Base-by-base conservation (phyloP, 2,888 invertebrate genomes). In the Omphaloscelis lunosa region DNA sequence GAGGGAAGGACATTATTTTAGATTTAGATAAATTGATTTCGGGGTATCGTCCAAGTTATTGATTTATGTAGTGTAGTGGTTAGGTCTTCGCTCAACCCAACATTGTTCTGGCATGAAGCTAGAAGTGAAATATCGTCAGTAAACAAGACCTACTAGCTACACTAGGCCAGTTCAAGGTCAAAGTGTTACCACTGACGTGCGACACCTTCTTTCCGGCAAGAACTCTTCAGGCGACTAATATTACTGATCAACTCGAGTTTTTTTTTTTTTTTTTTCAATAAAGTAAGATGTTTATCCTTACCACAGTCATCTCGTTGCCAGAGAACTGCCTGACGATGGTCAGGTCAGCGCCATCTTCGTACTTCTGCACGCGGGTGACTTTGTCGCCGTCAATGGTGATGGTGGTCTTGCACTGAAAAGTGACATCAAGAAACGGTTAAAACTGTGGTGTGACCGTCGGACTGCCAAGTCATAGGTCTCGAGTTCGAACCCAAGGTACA, bases 231-330 rank as follows among this genome's bases (percentile, higher is more conserved):
- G 39, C 3, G 27, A 41, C 20, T 41, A 6, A 17, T 11, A n/a
- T 4, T n/a, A 41, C 41, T 41, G 41, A 11, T 11, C 11, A 20
- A 11, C 1, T 45, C 45, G 20, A 45, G 20, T 27, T 45, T 45
- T 20, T 29, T 15, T 9, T n/a, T n/a, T n/a, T n/a, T n/a, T n/a
- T n/a, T n/a, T n/a, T n/a, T n/a, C n/a, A n/a, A n/a, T 53, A 67
- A 67, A 29, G n/a, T 29, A 53, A 11, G 9, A 34, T 51, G 8
- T 20, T n/a, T 27, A 0, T 68, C 17, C 91, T 86, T 88, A 93
- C 93, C 89, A 91, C 87, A 68, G 87, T 84, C 23, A 93, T 79
- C 7, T 90, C 84, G 20, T 90, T 81, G 15, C 85, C 92, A 34
- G 83, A 86, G 86, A 82, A 93, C 53, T 91, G 89, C 72, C 91